phyloP scores from a whole-genome alignment of 2,888 invertebrate genomes.

The Odontomyia ornata region DNA sequence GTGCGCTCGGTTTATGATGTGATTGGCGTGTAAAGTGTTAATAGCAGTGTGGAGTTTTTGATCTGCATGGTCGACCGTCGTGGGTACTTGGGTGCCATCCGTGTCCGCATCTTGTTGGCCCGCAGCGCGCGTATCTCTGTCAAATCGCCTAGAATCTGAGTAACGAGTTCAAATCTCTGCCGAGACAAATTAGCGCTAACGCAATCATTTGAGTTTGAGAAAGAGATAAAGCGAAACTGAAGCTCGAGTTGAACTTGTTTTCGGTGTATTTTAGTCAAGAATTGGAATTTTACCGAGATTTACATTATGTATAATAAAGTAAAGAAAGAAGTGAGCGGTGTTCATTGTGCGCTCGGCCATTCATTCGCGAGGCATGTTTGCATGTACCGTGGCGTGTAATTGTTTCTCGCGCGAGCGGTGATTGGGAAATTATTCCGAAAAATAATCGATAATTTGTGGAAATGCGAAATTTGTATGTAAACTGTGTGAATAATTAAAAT shows the following conservation, averaged over 20 bases:
- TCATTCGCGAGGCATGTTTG: neutral
- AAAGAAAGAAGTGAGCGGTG: conserved; percentile 26
- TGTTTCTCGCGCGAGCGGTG: neutral
- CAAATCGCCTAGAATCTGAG: conserved; percentile 23
- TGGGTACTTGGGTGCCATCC: neutral
- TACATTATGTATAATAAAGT: conserved; percentile 21
- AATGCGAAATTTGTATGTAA: neutral
- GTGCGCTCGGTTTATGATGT: conserved; percentile 28
- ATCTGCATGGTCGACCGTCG: conserved; percentile 8
- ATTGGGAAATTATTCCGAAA: neutral
- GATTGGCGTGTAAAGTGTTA: conserved; percentile 37
- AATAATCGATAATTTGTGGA: conserved; percentile 3
- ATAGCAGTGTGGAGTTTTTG: neutral
- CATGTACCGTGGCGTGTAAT: neutral
- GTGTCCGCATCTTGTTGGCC: neutral
- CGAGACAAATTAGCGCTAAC: conserved; percentile 35
- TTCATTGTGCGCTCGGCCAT: conserved; percentile 14
- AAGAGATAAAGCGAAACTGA: conserved; percentile 35
- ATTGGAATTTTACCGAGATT: conserved; percentile 38
- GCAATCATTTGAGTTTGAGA: conserved; percentile 26
- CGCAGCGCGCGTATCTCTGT: conserved; percentile 13
- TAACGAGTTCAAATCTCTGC: conserved; percentile 29
- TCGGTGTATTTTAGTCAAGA: conserved; percentile 36
- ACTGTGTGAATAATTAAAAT: neutral
- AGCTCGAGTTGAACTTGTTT: conserved; percentile 11